Conservation (phyloP, 2,797 vertebrate species). For the Tiaroga cobitis region DNA sequence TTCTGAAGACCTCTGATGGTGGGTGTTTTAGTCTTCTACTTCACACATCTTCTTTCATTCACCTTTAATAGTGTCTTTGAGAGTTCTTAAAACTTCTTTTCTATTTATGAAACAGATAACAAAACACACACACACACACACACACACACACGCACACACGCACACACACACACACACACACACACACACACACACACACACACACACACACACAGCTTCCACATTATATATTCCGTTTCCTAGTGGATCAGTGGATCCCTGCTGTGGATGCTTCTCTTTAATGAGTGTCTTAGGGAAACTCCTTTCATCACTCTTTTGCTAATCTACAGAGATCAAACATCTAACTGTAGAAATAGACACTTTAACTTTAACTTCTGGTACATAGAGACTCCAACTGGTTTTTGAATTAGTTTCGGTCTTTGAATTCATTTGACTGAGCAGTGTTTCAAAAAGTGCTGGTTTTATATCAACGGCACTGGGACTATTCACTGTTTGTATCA, state of each 20-base stretch:
- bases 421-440: not conserved
- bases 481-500: not conserved
- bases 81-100: not conserved
- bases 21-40: constrained; percentile 59
- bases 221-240: constrained; percentile 2
- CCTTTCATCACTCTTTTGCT: constrained; percentile 17
- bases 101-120: not conserved
- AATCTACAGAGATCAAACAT: not conserved
- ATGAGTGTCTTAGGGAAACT: constrained; percentile 26
- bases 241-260: constrained; percentile 15
- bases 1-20: constrained; percentile 97
- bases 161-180: constrained; percentile 1
- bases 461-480: not conserved
- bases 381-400: constrained; percentile 33
- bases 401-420: not conserved
- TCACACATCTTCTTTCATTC: constrained; percentile 13
- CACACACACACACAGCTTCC: not conserved
- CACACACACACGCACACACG: not conserved
- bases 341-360: not conserved
- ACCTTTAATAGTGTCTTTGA: constrained; percentile 9
- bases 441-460: not conserved
- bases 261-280: constrained; percentile 35
- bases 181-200: not conserved
- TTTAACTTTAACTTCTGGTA: not conserved
- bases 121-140: not conserved